These are phyloP conservation scores for Arctopsyche grandis DNA, from an alignment of 1,140 invertebrate genomes.

Conservation along the genomic window DNA sequence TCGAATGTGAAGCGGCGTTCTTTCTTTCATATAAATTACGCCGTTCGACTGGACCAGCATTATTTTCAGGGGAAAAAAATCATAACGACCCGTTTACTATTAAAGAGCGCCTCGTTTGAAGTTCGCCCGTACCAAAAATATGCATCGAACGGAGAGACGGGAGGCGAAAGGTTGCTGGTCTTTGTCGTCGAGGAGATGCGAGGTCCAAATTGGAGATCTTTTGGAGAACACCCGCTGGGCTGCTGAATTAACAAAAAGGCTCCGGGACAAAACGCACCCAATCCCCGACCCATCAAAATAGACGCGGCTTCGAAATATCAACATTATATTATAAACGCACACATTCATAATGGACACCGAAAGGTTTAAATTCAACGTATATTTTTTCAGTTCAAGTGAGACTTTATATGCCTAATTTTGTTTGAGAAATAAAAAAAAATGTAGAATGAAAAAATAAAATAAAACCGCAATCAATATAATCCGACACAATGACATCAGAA, in stretches of 20 bases:
- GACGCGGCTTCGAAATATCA: not conserved
- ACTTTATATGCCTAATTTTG: slow-evolving; percentile 5
- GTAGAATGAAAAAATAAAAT: slow-evolving; percentile 7
- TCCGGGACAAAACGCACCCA: slow-evolving; percentile 46
- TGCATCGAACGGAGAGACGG: slow-evolving; percentile 26
- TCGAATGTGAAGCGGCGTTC: not conserved
- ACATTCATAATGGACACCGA: not conserved
- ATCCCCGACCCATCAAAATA: slow-evolving; percentile 24
- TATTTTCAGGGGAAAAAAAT: not conserved
- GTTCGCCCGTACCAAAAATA: slow-evolving; percentile 32
- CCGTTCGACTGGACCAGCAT: not conserved
- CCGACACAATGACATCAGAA: slow-evolving; percentile 34
- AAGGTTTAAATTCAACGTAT: no score
- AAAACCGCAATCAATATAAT: slow-evolving; percentile 25
- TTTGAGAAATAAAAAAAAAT: slow-evolving; percentile 4
- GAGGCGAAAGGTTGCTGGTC: slow-evolving; percentile 31
- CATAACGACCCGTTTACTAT: slow-evolving; percentile 10
- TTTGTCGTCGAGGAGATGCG: slow-evolving; percentile 9
- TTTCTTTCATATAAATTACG: not conserved
- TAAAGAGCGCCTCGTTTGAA: slow-evolving; percentile 9
- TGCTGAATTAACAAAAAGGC: slow-evolving; percentile 54
- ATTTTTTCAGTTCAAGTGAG: no score
- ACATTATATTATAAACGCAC: not conserved
- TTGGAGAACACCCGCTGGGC: slow-evolving; percentile 49
- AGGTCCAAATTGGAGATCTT: slow-evolving; percentile 37